A percentile compares a stretch with the other conserved stretches of the same genome.
Conservation (phyloP, 1,140 invertebrate species). For the Oryctes rhinoceros region DNA sequence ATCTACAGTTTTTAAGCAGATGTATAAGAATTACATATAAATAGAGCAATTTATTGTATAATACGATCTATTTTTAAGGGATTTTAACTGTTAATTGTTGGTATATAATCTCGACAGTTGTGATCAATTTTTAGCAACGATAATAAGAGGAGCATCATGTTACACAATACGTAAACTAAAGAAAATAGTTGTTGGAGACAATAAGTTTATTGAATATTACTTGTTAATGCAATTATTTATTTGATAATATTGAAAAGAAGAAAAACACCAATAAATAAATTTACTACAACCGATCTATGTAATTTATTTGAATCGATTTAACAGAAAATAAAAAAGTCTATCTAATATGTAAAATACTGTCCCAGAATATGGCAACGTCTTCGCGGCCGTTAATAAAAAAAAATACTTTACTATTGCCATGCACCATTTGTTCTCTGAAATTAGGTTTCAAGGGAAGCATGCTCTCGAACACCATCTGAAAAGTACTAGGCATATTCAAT, state of each 20-base stretch:
- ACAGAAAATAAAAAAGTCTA: too few relatives aligned
- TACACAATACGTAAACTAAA: neutral
- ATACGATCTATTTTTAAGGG: neutral
- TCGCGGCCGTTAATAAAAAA: too few relatives aligned
- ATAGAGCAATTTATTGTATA: neutral
- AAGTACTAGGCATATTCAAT: too few relatives aligned
- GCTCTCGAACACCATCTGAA: too few relatives aligned
- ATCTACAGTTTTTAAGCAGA: neutral
- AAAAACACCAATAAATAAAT: neutral
- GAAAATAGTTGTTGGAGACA: neutral
- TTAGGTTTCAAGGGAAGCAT: too few relatives aligned
- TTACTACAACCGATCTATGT: neutral
- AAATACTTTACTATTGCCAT: too few relatives aligned
- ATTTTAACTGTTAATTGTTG: neutral
- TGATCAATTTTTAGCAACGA: neutral
- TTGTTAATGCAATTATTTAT: constrained; percentile 2
- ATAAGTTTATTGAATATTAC: neutral
- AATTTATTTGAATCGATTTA: neutral
- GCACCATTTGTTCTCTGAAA: too few relatives aligned
- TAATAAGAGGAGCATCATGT: neutral
- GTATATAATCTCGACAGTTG: neutral
- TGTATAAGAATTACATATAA: neutral
- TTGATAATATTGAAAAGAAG: constrained; percentile 18
- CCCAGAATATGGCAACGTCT: too few relatives aligned
- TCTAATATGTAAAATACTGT: too few relatives aligned